phyloP scores from a whole-genome alignment of 1,140 invertebrate species.

The Popillia japonica region DNA sequence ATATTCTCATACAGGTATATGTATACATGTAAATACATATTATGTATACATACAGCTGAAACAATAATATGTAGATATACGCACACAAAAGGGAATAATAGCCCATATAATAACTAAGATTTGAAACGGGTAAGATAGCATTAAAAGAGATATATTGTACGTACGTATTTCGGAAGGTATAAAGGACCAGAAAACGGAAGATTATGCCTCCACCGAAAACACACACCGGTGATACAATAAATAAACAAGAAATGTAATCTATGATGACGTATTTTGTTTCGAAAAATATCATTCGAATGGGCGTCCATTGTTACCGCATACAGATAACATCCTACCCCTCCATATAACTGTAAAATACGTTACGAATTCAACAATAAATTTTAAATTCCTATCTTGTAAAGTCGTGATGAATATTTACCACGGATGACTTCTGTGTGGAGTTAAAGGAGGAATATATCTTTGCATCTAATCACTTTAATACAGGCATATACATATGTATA shows the following conservation, averaged over 20 bases:
- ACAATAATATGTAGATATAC: too few species aligned
- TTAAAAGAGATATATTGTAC: background rate
- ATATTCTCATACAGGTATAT: too few species aligned
- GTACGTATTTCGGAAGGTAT: background rate
- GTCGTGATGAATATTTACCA: too few species aligned
- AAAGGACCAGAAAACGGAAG: background rate
- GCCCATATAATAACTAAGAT: background rate
- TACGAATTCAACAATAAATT: background rate
- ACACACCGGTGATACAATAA: background rate
- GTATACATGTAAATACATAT: too few species aligned
- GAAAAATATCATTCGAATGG: background rate
- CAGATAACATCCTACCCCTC: background rate
- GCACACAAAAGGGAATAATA: background rate
- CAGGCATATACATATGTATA: too few species aligned
- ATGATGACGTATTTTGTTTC: background rate
- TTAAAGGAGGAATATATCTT: too few species aligned
- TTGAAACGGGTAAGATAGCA: background rate
- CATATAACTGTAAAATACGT: background rate
- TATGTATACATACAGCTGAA: too few species aligned
- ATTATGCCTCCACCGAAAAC: background rate
- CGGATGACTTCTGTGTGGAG: too few species aligned
- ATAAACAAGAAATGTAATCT: conserved; percentile 6
- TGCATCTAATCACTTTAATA: too few species aligned
- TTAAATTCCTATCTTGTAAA: background rate
- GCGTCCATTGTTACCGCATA: background rate